Evolutionary conservation across 2,797 vertebrate species (phyloP).

Genomic region (Smutsia temminckii): DNA sequence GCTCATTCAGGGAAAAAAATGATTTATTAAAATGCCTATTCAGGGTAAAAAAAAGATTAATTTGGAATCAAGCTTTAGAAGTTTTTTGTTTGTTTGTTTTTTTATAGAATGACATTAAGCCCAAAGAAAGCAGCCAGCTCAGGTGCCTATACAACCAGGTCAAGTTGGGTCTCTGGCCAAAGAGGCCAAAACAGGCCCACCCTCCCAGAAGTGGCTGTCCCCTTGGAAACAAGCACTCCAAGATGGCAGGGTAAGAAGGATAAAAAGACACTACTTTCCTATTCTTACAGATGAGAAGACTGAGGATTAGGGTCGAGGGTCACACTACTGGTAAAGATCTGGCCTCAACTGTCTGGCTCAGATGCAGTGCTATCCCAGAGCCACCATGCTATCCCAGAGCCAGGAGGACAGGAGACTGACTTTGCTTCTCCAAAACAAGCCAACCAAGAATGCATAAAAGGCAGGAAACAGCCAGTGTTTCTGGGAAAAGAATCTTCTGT

Average conservation of each 20-base stretch:
- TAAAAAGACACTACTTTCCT: neutral
- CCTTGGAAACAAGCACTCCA: neutral
- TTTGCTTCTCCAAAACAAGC: neutral
- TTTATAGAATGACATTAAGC: neutral
- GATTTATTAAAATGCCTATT: conserved; percentile 57
- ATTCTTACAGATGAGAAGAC: neutral
- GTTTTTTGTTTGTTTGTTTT: neutral
- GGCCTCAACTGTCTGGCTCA: neutral
- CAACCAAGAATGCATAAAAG: neutral
- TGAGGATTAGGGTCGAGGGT: neutral
- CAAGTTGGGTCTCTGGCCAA: neutral
- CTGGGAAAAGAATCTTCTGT: neutral
- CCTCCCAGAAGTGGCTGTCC: neutral
- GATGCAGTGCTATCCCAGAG: neutral
- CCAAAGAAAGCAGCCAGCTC: neutral
- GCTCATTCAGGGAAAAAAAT: conserved; percentile 27
- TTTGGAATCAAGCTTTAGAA: conserved; percentile 49
- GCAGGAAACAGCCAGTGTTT: neutral
- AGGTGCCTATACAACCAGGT: neutral
- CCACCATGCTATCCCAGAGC: neutral
- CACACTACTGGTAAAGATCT: neutral
- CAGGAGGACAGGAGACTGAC: neutral
- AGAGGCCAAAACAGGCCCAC: neutral
- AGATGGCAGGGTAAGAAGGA: neutral
- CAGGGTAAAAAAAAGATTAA: neutral